Conservation (phyloP, 2,797 vertebrate species). For the Peromyscus attwateri region DNA sequence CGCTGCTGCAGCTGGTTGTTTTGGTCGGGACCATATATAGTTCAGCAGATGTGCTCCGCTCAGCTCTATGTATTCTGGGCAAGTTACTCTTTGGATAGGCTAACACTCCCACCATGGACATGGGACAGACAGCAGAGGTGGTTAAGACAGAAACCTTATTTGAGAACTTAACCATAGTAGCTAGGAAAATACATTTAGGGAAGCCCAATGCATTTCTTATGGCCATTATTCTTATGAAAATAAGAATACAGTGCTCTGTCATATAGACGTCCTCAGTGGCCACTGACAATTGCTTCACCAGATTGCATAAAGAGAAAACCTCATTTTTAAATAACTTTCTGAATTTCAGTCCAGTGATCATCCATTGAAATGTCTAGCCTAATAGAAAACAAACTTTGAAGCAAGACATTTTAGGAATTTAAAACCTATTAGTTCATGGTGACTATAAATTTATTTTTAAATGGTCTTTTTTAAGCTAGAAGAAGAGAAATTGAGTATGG, state of each 20-base stretch:
- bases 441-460: conserved; percentile 44
- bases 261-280: not conserved
- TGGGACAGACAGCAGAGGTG: not conserved
- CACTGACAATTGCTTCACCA: not conserved
- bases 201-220: not conserved
- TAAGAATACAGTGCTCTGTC: not conserved
- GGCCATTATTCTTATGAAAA: conserved; percentile 11
- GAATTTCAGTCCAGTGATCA: conserved; percentile 4
- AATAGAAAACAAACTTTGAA: conserved; percentile 35
- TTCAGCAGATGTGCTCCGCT: not conserved
- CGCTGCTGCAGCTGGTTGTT: not conserved
- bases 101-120: not conserved
- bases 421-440: conserved; percentile 13
- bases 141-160: not conserved
- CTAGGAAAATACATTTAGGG: not conserved
- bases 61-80: not conserved
- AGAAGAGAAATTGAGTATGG: not conserved
- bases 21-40: not conserved
- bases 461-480: not conserved
- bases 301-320: not conserved
- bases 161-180: not conserved
- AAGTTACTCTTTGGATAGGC: too few relatives aligned
- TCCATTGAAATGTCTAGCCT: conserved; percentile 28
- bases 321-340: conserved; percentile 26
- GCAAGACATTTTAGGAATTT: conserved; percentile 42